A percentile compares a stretch with the other conserved stretches of the same genome.
Evolutionary conservation across 2,888 invertebrate genomes (phyloP).

Genomic region (Trichopria drosophilae): DNA sequence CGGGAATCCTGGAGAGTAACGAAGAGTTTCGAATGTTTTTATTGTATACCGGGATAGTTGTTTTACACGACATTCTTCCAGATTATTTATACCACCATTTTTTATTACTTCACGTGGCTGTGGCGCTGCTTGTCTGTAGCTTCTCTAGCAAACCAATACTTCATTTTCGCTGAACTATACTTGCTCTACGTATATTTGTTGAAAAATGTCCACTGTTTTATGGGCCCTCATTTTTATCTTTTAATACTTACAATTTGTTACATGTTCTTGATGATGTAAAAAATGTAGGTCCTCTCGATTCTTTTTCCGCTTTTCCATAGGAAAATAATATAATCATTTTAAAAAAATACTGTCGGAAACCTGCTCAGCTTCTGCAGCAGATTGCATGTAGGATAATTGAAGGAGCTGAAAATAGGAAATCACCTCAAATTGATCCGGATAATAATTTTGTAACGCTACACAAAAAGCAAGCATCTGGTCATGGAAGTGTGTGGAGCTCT

Average conservation of each 20-base stretch:
- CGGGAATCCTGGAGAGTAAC: conserved; percentile 22
- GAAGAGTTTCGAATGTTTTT: conserved; percentile 41
- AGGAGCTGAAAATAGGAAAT: too few species aligned
- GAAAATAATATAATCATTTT: too few species aligned
- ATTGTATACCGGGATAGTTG: conserved; percentile 42
- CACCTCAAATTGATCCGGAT: too few species aligned
- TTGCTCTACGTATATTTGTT: conserved; percentile 16
- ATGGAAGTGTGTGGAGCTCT: too few species aligned
- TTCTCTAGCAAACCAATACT: background rate
- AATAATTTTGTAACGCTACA: too few species aligned
- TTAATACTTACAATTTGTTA: conserved; percentile 26
- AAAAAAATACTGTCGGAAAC: too few species aligned
- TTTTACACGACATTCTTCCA: conserved; percentile 34
- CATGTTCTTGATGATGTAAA: conserved; percentile 25
- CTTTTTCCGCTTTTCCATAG: too few species aligned
- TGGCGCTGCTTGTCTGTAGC: conserved; percentile 23
- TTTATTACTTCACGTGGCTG: conserved; percentile 34
- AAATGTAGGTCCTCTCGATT: too few species aligned
- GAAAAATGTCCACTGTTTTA: conserved; percentile 13
- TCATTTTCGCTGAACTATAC: conserved; percentile 13
- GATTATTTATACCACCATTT: conserved; percentile 36
- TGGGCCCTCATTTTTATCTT: conserved; percentile 20
- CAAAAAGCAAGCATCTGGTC: too few species aligned
- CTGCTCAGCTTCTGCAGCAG: too few species aligned
- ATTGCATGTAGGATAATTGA: too few species aligned